Conservation (phyloP, 2,888 invertebrate species). For the Ectemnius cavifrons region DNA sequence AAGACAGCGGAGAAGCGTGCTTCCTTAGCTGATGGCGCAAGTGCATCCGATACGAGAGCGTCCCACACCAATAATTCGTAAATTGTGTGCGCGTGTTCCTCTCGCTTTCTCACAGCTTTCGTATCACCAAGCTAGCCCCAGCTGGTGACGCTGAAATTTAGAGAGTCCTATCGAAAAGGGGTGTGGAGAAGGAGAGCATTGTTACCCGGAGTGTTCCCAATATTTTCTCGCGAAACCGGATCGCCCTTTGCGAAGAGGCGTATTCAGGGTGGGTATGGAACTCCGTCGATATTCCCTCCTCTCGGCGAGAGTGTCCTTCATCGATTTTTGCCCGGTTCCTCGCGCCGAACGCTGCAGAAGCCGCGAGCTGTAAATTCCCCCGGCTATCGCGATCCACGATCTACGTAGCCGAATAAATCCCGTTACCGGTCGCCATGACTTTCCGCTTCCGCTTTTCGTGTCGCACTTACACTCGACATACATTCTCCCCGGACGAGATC, state of each 20-base stretch:
- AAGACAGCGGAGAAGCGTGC: no score
- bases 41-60: neutral
- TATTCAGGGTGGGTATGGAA: slow-evolving; percentile 2
- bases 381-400: slow-evolving; percentile 61
- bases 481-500: slow-evolving; percentile 29
- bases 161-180: neutral
- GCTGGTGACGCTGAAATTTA: no score
- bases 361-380: slow-evolving; percentile 55
- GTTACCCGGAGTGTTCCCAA: neutral
- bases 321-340: slow-evolving; percentile 50
- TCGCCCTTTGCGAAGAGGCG: neutral
- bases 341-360: slow-evolving; percentile 20
- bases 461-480: slow-evolving; percentile 46
- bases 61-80: slow-evolving; percentile 1
- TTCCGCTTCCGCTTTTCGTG: slow-evolving; percentile 50
- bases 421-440: slow-evolving; percentile 51
- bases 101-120: neutral
- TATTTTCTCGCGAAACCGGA: slow-evolving; percentile 19
- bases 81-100: slow-evolving; percentile 9
- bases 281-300: slow-evolving; percentile 44
- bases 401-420: slow-evolving; percentile 59
- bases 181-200: neutral
- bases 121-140: no score
- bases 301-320: slow-evolving; percentile 26
- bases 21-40: no score